These are phyloP conservation scores for Bovichtus diacanthus DNA, from an alignment of 2,797 vertebrate species.

Conservation along the genomic window DNA sequence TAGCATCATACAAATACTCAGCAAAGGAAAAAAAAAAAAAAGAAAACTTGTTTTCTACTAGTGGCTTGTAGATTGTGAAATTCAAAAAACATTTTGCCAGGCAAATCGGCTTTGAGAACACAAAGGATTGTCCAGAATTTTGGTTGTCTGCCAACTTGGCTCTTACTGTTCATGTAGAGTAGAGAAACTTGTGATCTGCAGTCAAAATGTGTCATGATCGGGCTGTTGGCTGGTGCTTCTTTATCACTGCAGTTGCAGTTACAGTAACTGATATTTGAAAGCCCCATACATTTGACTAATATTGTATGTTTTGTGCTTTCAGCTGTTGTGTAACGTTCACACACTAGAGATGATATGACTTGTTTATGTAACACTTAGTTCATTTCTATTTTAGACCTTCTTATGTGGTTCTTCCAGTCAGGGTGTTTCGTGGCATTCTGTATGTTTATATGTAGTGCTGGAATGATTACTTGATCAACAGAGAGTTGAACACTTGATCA, in stretches of 20 bases:
- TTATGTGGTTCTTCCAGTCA: background rate
- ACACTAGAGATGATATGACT: slow-evolving; percentile 17
- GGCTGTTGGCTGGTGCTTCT: slow-evolving; percentile 27
- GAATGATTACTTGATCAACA: background rate
- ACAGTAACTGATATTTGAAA: slow-evolving; percentile 12
- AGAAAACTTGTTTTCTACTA: background rate
- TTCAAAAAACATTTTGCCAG: background rate
- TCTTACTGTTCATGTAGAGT: slow-evolving; percentile 40
- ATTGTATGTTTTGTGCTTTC: background rate
- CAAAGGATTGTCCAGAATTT: slow-evolving; percentile 48
- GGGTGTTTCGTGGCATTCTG: background rate
- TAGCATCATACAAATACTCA: background rate
- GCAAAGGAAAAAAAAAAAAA: background rate
- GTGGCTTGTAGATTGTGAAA: slow-evolving; percentile 8
- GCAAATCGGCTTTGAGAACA: slow-evolving; percentile 20
- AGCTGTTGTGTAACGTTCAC: slow-evolving; percentile 37
- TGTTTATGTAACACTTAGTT: slow-evolving; percentile 23
- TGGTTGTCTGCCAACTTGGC: slow-evolving; percentile 47
- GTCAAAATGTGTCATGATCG: slow-evolving; percentile 48
- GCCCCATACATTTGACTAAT: background rate
- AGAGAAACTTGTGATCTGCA: slow-evolving; percentile 60
- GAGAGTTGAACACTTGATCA: background rate
- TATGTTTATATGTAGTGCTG: background rate
- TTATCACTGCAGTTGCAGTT: slow-evolving; percentile 26
- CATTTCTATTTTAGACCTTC: slow-evolving; percentile 7